A percentile compares a stretch with the other conserved stretches of the same genome.
Conservation (phyloP, 2,888 invertebrate species). For the Diaperis boleti region DNA sequence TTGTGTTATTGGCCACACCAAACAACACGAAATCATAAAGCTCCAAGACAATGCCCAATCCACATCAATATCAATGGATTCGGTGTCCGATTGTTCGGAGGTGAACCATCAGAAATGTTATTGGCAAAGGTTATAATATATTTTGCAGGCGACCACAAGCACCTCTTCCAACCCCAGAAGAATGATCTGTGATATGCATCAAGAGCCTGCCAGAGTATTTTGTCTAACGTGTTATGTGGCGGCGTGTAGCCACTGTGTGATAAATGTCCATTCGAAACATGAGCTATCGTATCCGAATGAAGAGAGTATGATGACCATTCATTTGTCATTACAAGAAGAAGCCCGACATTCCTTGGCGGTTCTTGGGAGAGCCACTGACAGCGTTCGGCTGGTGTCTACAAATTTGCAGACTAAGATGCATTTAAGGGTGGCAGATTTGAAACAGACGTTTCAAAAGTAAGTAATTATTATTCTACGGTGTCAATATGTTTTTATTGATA, state of each 20-base stretch:
- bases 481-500: no score
- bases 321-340: slow-evolving; percentile 9
- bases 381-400: slow-evolving; percentile 9
- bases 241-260: slow-evolving; percentile 11
- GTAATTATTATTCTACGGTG: no score
- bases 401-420: slow-evolving; percentile 12
- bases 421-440: not conserved
- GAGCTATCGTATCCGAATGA: slow-evolving; percentile 9
- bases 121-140: not conserved
- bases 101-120: not conserved
- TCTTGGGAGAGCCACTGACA: slow-evolving; percentile 10
- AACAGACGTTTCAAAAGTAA: slow-evolving; percentile 11
- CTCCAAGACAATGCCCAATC: slow-evolving; percentile 4
- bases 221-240: slow-evolving; percentile 12
- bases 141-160: slow-evolving; percentile 9
- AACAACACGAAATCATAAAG: slow-evolving; percentile 13
- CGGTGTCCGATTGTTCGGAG: slow-evolving; percentile 7
- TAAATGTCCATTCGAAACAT: slow-evolving; percentile 5
- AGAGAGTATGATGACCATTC: slow-evolving; percentile 6
- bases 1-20: slow-evolving; percentile 14
- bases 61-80: slow-evolving; percentile 9
- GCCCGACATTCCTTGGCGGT: slow-evolving; percentile 2
- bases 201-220: slow-evolving; percentile 14
- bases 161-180: slow-evolving; percentile 6
- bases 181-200: slow-evolving; percentile 21